Evolutionary conservation across 2,113 vertebrate genomes (phyloP).

Genomic region (Calidris pugnax): DNA sequence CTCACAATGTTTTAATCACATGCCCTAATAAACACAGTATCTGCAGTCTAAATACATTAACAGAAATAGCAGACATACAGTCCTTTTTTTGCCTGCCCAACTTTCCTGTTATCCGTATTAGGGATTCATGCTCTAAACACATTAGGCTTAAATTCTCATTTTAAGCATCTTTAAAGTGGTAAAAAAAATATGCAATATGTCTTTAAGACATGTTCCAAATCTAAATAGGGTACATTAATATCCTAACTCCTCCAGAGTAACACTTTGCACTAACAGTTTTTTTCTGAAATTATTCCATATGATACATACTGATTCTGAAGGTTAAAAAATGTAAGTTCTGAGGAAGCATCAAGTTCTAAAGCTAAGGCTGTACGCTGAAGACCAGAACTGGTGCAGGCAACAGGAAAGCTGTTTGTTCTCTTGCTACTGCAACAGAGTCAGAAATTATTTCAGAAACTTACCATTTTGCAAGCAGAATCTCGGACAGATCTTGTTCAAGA

Average conservation of each 20-base stretch:
- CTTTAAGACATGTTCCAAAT: not conserved
- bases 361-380: not conserved
- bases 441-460: slow-evolving; percentile 50
- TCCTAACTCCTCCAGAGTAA: not conserved
- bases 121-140: not conserved
- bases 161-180: not conserved
- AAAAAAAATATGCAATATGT: not conserved
- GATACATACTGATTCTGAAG: not conserved
- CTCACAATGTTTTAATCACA: not conserved
- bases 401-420: not conserved
- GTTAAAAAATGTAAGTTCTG: not conserved
- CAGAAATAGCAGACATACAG: not conserved
- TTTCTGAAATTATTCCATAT: not conserved
- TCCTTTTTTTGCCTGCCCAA: not conserved
- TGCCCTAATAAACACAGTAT: not conserved
- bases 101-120: not conserved
- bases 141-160: not conserved
- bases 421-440: not conserved
- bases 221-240: not conserved
- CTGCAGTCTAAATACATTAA: not conserved
- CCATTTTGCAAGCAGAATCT: slow-evolving; percentile 48
- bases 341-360: not conserved
- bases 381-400: not conserved
- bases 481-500: slow-evolving; percentile 69
- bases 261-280: not conserved